These are phyloP conservation scores for Drosophila subobscura DNA, from an alignment of 1,140 invertebrate species.

Conservation along the genomic window DNA sequence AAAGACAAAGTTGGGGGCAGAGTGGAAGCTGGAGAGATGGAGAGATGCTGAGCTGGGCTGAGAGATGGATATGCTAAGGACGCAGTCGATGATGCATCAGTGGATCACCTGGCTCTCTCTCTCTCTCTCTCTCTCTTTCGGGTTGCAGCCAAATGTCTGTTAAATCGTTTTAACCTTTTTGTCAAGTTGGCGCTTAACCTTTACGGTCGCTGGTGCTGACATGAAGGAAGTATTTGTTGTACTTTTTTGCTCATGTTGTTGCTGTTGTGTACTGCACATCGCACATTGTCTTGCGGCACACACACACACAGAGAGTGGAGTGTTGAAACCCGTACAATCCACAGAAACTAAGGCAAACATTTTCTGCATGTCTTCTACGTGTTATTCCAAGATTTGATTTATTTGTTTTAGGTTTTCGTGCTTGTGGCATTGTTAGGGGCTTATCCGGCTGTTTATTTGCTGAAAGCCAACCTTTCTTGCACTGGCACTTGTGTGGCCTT, in stretches of 20 bases:
- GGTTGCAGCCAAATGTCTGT: constrained; percentile 69
- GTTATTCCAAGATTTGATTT: constrained; percentile 75
- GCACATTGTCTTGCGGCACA: constrained; percentile 61
- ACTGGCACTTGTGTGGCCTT: constrained; percentile 61
- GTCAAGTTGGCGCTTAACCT: constrained; percentile 82
- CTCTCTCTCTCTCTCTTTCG: constrained; percentile 14
- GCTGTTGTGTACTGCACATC: constrained; percentile 7
- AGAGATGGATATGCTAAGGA: constrained; percentile 51
- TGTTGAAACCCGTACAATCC: constrained; percentile 50
- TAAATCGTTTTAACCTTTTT: constrained; percentile 82
- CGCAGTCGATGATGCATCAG: constrained; percentile 43
- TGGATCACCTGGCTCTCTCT: constrained; percentile 25
- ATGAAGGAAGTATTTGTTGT: constrained; percentile 75
- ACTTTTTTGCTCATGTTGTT: constrained; percentile 5
- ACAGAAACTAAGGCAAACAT: constrained; percentile 51
- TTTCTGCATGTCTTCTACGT: constrained; percentile 66
- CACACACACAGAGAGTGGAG: constrained; percentile 1
- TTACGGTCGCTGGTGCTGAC: constrained; percentile 74
- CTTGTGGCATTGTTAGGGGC: constrained; percentile 33
- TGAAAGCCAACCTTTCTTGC: constrained; percentile 32
- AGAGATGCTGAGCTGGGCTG: not conserved
- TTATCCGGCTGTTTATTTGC: constrained; percentile 28
- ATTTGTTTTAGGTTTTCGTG: constrained; percentile 70
- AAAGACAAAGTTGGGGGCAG: not conserved
- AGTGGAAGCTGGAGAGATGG: constrained; percentile 5